Evolutionary conservation across 2,888 invertebrate genomes (phyloP), one percentile per base, ranked within the genome.

Genomic region (Exocentrus adspersus): DNA sequence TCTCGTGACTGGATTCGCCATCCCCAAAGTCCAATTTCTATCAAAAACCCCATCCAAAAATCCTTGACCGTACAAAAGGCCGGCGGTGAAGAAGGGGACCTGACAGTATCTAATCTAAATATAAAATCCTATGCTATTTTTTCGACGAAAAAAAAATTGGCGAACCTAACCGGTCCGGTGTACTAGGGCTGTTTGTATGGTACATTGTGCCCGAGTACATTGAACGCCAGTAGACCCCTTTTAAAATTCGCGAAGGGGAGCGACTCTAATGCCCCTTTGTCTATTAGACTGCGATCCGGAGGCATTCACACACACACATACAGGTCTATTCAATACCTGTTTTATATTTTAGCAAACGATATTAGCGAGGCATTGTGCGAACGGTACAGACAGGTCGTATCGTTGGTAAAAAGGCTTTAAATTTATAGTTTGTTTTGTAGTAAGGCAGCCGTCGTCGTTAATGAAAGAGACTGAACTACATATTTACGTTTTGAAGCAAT

Each of bases 211-310:
- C n/a, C 56, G 65, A 65, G 67, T 60, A 59, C 64, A 65, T 60
- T 64, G 72, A 64, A 67, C 67, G 67, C 50, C 48, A 24, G 60
- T 61, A 71, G 71, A 70, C 73, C 72, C 73, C 69, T 63, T 70
- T n/a, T 41, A 65, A 74, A 73, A 70, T 75, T 73, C 68, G 75
- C 75, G 70, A 74, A 72, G 73, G 75, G 75, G 72, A 69, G 70
- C 72, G 66, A 64, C 58, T 72, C 74, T 74, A 72, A 72, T 72
- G 72, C 68, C 62, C 75, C 70, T 75, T 76, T 76, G 76, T 76
- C 76, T 75, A 76, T 68, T 71, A 71, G 68, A 71, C 64, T 63
- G 65, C 56, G 59, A 45, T 64, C 58, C 30, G 45, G 62, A 58
- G 65, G 65, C 60, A 69, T 69, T 69, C 69, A 69, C 59, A 65